These are phyloP conservation scores for Brachionus koreanus DNA, from an alignment of 1,140 invertebrate genomes.

Conservation along the genomic window DNA sequence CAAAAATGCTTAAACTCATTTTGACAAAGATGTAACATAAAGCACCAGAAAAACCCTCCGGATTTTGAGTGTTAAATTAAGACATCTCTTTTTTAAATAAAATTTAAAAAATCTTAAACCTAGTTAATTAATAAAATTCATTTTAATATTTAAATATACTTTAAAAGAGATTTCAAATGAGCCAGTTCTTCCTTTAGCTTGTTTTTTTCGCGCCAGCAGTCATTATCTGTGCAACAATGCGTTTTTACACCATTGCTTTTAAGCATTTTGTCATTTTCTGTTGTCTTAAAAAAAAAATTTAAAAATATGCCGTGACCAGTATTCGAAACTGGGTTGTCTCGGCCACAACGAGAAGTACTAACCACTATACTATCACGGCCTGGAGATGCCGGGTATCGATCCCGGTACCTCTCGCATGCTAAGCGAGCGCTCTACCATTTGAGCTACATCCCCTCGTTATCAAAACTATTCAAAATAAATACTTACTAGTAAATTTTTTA, in stretches of 20 bases:
- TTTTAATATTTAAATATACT: no score
- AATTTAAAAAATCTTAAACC: no score
- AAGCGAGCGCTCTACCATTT: slow-evolving; percentile 45
- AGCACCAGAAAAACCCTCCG: no score
- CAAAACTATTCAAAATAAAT: not conserved
- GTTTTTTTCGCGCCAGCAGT: not conserved
- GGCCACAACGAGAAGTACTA: slow-evolving; percentile 85
- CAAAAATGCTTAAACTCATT: no score
- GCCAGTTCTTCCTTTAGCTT: not conserved
- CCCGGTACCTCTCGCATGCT: slow-evolving; percentile 45
- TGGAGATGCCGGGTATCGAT: slow-evolving; percentile 45
- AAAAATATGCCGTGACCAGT: slow-evolving; percentile 78
- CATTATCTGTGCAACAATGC: not conserved
- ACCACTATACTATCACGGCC: slow-evolving; percentile 87
- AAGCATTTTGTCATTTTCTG: not conserved
- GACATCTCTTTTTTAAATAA: no score
- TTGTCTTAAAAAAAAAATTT: slow-evolving; percentile 35
- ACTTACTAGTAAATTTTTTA: slow-evolving; percentile 17
- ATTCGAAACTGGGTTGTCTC: slow-evolving; percentile 88
- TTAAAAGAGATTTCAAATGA: not conserved
- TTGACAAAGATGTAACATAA: no score
- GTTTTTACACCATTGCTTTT: not conserved
- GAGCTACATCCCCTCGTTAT: slow-evolving; percentile 48
- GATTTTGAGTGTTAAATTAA: no score
- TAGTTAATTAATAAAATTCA: no score